Evolutionary conservation across 2,113 vertebrate genomes (phyloP).

Genomic region (Gracilinanus agilis): DNA sequence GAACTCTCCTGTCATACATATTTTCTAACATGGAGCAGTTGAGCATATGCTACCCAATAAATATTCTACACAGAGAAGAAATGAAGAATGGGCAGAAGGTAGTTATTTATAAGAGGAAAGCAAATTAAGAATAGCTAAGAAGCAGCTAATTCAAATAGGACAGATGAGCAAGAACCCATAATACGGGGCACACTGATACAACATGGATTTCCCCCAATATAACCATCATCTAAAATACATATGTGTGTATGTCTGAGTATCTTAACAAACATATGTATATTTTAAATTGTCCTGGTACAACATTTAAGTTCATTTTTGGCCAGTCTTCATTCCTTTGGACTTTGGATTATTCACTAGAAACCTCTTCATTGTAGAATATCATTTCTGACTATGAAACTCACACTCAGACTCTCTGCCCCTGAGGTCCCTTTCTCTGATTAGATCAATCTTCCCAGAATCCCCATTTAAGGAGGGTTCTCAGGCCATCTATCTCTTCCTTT

Average conservation of each 20-base stretch:
- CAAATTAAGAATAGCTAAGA: slow-evolving; percentile 42
- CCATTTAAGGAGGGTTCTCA: neutral
- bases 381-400: neutral
- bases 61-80: slow-evolving; percentile 29
- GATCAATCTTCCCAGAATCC: neutral
- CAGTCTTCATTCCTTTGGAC: neutral
- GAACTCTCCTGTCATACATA: slow-evolving; percentile 14
- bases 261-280: neutral
- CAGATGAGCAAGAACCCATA: slow-evolving; percentile 1
- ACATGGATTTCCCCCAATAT: neutral
- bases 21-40: slow-evolving; percentile 37
- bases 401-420: neutral
- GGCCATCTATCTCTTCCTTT: no score
- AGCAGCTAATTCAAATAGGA: slow-evolving; percentile 31
- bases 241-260: neutral
- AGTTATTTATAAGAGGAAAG: slow-evolving; percentile 20
- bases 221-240: slow-evolving; percentile 39
- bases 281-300: neutral
- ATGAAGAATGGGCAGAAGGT: slow-evolving; percentile 37
- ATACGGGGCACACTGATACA: slow-evolving; percentile 8
- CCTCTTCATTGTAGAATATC: neutral
- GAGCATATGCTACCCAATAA: slow-evolving; percentile 34
- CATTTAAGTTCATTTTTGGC: neutral
- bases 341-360: neutral
- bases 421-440: neutral